Evolutionary conservation across 1,140 invertebrate genomes (phyloP), one percentile per base, ranked within the genome.

Genomic region (Papilio dardanus): DNA sequence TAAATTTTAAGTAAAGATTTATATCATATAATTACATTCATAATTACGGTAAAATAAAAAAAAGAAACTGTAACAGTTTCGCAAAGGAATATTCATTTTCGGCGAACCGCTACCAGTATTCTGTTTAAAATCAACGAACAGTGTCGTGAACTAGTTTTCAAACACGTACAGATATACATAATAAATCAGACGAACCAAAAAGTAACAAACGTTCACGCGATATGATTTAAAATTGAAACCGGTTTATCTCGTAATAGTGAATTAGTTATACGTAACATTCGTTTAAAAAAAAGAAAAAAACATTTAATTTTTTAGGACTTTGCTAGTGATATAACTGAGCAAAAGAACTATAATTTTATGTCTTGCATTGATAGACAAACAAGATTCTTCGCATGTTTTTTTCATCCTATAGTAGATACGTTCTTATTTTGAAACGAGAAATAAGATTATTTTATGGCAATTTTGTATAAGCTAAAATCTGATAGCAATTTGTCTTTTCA

Each of bases 151-250:
- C 54, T 62, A 62, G 54, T 62, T 62, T 62, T 62, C 24, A 62
- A 30, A 62, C 21, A 28, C 12, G 24, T 62, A 62, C 54, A 62
- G 54, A 28, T 28, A 14, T 37, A 28, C 12, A 62, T 14, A n/a
- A 62, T 62, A 62, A 28, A 62, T 28, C 21, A 62, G 24, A 28
- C 54, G 24, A 28, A 62, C 54, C 12, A 28, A 62, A 62, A 62
- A 62, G 24, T 24, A 62, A 62, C 54, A 62, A 62, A 62, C 54
- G 24, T 62, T 62, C 54, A 62, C 54, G 54, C 54, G 54, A 62
- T 58, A 58, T 58, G 24, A 54, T 54, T 54, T 54, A 16, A n/a
- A 62, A 62, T 62, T 62, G 24, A 4, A 62, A 62, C 54, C 30
- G 3, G 54, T 62, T 30, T 62, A 10, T 28, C 21, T 62, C 24